A percentile compares a stretch with the other conserved stretches of the same genome.
phyloP scores from a whole-genome alignment of 2,888 invertebrate genomes.

The Caenorhabditis angaria region DNA sequence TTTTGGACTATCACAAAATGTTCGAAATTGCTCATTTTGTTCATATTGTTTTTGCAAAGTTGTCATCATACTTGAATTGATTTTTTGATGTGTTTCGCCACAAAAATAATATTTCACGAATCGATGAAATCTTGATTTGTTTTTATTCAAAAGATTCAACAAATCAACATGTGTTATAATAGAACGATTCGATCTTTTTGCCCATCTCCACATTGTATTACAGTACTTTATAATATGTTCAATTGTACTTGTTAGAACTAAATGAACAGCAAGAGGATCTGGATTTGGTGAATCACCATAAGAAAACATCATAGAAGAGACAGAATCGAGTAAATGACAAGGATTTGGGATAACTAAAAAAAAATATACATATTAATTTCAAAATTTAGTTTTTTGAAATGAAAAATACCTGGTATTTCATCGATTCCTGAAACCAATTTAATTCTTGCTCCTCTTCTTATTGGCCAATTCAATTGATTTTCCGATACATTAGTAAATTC shows the following conservation, averaged over 20 bases:
- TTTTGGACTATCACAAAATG: neutral
- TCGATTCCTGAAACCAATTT: neutral
- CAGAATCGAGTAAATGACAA: neutral
- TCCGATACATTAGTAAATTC: neutral
- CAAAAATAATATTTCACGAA: neutral
- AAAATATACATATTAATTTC: neutral
- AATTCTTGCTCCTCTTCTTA: neutral
- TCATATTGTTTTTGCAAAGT: neutral
- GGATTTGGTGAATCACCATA: slow-evolving; percentile 73
- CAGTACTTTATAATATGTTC: neutral
- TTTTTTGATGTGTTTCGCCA: neutral
- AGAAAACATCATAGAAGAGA: slow-evolving; percentile 15
- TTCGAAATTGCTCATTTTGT: slow-evolving; percentile 3
- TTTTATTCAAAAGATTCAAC: neutral
- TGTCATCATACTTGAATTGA: neutral
- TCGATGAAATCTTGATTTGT: neutral
- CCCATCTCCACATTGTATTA: slow-evolving; percentile 4
- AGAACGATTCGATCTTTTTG: neutral
- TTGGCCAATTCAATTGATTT: neutral
- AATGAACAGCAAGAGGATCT: neutral
- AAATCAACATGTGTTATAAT: neutral
- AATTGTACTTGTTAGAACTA: neutral
- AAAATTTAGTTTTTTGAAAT: too few relatives aligned
- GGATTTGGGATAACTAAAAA: too few relatives aligned
- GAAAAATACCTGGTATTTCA: neutral